Evolutionary conservation across 2,113 vertebrate species (phyloP).

Genomic region (Aptenodytes forsteri): DNA sequence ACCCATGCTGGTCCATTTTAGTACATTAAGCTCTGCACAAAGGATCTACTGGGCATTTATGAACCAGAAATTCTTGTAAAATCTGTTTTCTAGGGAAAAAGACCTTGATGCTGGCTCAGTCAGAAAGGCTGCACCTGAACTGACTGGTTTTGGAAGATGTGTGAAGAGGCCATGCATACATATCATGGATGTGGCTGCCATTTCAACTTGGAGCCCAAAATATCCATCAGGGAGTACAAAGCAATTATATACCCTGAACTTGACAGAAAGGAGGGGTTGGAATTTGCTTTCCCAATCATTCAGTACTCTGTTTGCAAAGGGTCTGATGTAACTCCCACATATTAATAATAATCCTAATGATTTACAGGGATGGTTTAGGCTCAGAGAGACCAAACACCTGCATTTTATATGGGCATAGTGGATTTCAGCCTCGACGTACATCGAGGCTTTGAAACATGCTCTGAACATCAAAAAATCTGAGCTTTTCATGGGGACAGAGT

Average conservation of each 20-base stretch:
- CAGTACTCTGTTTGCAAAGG: background rate
- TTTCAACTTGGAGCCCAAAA: background rate
- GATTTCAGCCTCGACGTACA: background rate
- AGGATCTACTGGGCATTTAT: background rate
- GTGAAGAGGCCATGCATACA: background rate
- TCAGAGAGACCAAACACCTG: background rate
- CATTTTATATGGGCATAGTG: background rate
- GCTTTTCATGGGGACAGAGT: background rate
- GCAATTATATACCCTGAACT: background rate
- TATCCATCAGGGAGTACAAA: background rate
- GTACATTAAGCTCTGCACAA: background rate
- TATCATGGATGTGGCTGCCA: background rate
- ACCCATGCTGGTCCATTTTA: background rate
- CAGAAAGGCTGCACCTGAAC: background rate
- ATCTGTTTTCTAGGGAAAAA: background rate
- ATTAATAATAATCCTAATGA: background rate
- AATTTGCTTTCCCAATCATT: conserved; percentile 20
- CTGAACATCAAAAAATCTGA: background rate
- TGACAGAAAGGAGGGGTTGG: background rate
- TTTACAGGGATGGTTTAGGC: background rate
- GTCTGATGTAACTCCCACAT: background rate
- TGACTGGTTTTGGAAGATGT: background rate
- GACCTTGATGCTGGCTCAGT: background rate
- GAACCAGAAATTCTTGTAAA: background rate
- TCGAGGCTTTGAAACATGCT: background rate